Evolutionary conservation across 2,888 invertebrate species (phyloP).

Genomic region (Campoletis raptor): DNA sequence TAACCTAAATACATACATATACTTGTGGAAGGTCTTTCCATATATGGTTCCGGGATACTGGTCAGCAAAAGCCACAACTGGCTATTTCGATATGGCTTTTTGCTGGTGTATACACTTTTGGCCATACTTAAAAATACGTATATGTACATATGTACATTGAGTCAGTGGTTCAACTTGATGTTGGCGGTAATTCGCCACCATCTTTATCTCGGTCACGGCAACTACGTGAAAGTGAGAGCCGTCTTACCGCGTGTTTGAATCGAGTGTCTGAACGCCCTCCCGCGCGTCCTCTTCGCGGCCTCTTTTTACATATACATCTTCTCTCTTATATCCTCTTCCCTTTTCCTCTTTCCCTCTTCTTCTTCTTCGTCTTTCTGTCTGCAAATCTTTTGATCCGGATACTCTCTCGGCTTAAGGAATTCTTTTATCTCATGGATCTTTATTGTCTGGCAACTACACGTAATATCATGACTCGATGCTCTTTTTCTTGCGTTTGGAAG

Average conservation of each 20-base stretch:
- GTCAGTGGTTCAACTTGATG: slow-evolving; percentile 61
- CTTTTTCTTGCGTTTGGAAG: not conserved
- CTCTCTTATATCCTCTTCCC: not conserved
- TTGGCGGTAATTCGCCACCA: slow-evolving; percentile 78
- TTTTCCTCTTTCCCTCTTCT: slow-evolving; percentile 19
- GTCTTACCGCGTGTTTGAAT: slow-evolving; percentile 52
- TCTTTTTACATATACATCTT: slow-evolving; percentile 26
- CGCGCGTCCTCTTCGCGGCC: slow-evolving; percentile 44
- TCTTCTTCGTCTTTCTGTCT: not conserved
- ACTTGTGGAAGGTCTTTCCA: slow-evolving; percentile 57
- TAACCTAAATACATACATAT: slow-evolving; percentile 21
- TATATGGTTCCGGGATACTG: slow-evolving; percentile 63
- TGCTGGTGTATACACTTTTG: slow-evolving; percentile 17
- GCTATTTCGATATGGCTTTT: slow-evolving; percentile 52
- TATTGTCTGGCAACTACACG: slow-evolving; percentile 22
- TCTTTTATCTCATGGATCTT: slow-evolving; percentile 30
- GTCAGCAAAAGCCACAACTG: slow-evolving; percentile 41
- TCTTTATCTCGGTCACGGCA: slow-evolving; percentile 84
- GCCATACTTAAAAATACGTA: slow-evolving; percentile 25
- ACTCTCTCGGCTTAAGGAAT: slow-evolving; percentile 22
- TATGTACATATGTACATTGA: slow-evolving; percentile 23
- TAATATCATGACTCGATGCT: slow-evolving; percentile 32
- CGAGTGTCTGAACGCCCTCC: slow-evolving; percentile 46
- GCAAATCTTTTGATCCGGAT: slow-evolving; percentile 29
- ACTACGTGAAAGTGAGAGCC: slow-evolving; percentile 84